phyloP scores from a whole-genome alignment of 2,888 invertebrate species.

The Bembecia ichneumoniformis region DNA sequence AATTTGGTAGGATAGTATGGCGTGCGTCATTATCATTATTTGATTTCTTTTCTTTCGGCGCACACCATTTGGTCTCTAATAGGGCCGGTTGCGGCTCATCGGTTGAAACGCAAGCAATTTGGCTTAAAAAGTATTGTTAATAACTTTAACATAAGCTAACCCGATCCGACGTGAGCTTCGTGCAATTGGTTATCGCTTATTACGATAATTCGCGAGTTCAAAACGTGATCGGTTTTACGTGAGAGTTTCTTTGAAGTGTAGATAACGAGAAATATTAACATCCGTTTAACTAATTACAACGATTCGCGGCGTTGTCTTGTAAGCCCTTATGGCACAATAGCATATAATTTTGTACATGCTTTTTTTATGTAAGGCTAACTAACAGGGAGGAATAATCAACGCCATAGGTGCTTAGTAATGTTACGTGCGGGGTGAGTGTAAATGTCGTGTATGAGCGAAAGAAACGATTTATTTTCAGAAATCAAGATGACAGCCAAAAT shows the following conservation, averaged over 20 bases:
- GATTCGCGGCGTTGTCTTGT: slow-evolving; percentile 20
- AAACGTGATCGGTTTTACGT: slow-evolving; percentile 21
- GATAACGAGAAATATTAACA: slow-evolving; percentile 4
- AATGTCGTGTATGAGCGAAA: too few relatives aligned
- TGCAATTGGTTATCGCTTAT: slow-evolving; percentile 63
- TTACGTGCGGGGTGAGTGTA: too few relatives aligned
- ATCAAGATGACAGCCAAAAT: too few relatives aligned
- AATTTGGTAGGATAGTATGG: slow-evolving; percentile 53
- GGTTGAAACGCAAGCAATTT: slow-evolving; percentile 46
- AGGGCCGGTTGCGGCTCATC: slow-evolving; percentile 41
- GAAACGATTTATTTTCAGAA: too few relatives aligned
- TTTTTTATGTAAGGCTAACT: too few relatives aligned
- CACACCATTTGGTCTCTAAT: slow-evolving; percentile 62
- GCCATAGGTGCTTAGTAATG: too few relatives aligned
- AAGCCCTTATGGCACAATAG: too few relatives aligned
- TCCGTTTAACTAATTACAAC: background rate
- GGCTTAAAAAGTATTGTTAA: slow-evolving; percentile 33
- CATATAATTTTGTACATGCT: too few relatives aligned
- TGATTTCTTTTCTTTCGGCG: slow-evolving; percentile 52
- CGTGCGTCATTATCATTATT: slow-evolving; percentile 67
- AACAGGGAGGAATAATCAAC: too few relatives aligned
- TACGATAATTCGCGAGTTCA: slow-evolving; percentile 53
- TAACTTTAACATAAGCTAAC: slow-evolving; percentile 46
- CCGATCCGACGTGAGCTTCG: slow-evolving; percentile 58
- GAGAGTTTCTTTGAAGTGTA: slow-evolving; percentile 25